Percentiles rank a stretch among this genome's conserved stretches.
Evolutionary conservation across 2,797 vertebrate species (phyloP).

Genomic region (Pantherophis vulpinus): DNA sequence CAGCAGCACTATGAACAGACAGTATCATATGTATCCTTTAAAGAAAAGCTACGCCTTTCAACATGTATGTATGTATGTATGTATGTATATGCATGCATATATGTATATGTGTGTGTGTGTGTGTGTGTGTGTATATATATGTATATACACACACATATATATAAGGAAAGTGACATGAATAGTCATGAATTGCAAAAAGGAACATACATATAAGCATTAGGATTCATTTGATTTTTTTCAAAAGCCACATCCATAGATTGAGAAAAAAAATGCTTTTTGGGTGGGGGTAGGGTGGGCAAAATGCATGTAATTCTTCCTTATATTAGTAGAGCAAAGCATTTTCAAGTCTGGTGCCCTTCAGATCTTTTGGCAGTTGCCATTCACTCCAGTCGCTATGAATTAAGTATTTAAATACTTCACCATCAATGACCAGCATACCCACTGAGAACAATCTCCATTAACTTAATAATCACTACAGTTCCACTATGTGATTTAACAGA

Average conservation of each 20-base stretch:
- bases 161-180: background rate
- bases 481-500: background rate
- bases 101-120: too few species aligned
- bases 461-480: too few species aligned
- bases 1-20: background rate
- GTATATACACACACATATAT: too few species aligned
- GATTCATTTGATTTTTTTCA: background rate
- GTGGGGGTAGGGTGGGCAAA: background rate
- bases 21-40: background rate
- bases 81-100: too few species aligned
- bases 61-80: too few species aligned
- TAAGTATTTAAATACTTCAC: too few species aligned
- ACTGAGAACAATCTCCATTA: too few species aligned
- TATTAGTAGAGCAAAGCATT: background rate
- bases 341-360: background rate
- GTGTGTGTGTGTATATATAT: too few species aligned
- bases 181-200: background rate
- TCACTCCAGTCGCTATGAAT: background rate
- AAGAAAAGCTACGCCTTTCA: background rate
- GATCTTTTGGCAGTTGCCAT: background rate
- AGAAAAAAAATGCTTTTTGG: background rate
- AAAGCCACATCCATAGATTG: background rate
- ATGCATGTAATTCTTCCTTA: background rate
- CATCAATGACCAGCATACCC: too few species aligned
- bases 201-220: background rate